Evolutionary conservation across 2,888 invertebrate genomes (phyloP).

Genomic region (Drosophila robusta): DNA sequence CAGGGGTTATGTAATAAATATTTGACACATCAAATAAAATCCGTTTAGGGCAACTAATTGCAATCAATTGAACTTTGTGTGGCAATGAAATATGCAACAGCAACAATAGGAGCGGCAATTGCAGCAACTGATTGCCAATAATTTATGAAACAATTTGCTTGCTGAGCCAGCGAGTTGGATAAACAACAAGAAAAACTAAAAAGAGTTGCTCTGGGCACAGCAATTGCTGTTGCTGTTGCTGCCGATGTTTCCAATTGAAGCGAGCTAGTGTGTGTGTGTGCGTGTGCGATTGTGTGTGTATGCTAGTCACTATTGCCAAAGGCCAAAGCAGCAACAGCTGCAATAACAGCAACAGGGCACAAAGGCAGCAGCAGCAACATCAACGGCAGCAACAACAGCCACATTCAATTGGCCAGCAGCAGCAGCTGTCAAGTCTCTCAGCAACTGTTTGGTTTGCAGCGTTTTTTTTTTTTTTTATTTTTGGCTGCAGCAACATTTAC

Average conservation of each 20-base stretch:
- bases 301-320: conserved; percentile 9
- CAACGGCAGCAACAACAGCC: conserved; percentile 15
- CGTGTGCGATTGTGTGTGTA: neutral
- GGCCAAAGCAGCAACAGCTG: conserved; percentile 2
- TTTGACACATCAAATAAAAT: conserved; percentile 43
- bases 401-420: conserved; percentile 36
- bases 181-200: conserved; percentile 18
- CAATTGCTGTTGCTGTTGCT: conserved; percentile 20
- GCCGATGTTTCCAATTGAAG: too few species aligned
- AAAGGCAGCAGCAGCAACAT: conserved; percentile 3
- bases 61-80: conserved; percentile 61
- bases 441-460: conserved; percentile 41
- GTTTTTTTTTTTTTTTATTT: conserved; percentile 12
- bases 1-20: conserved; percentile 44
- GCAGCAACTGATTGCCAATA: conserved; percentile 33
- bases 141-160: conserved; percentile 39
- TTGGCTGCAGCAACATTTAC: conserved; percentile 26
- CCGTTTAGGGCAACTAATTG: conserved; percentile 69
- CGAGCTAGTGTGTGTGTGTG: neutral
- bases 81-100: conserved; percentile 1
- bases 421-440: conserved; percentile 38
- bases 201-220: conserved; percentile 19
- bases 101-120: conserved; percentile 9
- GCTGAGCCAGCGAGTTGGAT: conserved; percentile 6
- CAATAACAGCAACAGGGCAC: conserved; percentile 16